Evolutionary conservation across 2,888 invertebrate genomes (phyloP).

Genomic region (Hofmannophila pseudospretella): DNA sequence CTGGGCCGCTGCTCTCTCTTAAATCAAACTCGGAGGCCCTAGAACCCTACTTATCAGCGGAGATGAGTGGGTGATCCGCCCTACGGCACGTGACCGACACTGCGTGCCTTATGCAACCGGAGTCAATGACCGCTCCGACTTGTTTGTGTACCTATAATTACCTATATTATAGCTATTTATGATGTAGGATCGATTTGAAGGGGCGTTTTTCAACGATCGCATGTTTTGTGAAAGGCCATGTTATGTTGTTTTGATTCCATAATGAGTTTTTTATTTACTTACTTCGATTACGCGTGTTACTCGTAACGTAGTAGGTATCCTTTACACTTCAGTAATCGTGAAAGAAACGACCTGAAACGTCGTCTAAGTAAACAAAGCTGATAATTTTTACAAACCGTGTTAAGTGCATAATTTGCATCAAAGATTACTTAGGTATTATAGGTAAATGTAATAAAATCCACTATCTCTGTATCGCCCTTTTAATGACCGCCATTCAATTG

Average conservation of each 20-base stretch:
- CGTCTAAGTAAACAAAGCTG: too few relatives aligned
- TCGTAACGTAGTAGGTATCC: neutral
- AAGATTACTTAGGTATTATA: too few relatives aligned
- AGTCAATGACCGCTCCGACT: constrained; percentile 56
- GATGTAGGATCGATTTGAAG: constrained; percentile 24
- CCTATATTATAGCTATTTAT: too few relatives aligned
- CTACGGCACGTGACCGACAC: constrained; percentile 40
- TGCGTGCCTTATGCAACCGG: constrained; percentile 57
- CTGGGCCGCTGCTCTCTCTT: constrained; percentile 73
- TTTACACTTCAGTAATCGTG: neutral
- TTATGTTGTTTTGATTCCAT: constrained; percentile 23
- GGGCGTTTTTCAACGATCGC: constrained; percentile 26
- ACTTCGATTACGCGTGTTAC: constrained; percentile 1
- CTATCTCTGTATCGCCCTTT: too few relatives aligned
- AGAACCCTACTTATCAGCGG: constrained; percentile 62
- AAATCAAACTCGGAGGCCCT: constrained; percentile 73
- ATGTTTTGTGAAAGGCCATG: constrained; percentile 42
- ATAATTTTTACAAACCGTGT: too few relatives aligned
- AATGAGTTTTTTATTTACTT: constrained; percentile 8
- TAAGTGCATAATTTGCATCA: too few relatives aligned
- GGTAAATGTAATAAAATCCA: too few relatives aligned
- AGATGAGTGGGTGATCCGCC: constrained; percentile 49
- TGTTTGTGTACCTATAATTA: constrained; percentile 45
- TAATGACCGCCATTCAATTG: too few relatives aligned
- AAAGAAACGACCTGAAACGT: too few relatives aligned